A percentile compares a stretch with the other conserved stretches of the same genome.
phyloP scores from a whole-genome alignment of 1,140 invertebrate genomes.

The Leptinotarsa texana region DNA sequence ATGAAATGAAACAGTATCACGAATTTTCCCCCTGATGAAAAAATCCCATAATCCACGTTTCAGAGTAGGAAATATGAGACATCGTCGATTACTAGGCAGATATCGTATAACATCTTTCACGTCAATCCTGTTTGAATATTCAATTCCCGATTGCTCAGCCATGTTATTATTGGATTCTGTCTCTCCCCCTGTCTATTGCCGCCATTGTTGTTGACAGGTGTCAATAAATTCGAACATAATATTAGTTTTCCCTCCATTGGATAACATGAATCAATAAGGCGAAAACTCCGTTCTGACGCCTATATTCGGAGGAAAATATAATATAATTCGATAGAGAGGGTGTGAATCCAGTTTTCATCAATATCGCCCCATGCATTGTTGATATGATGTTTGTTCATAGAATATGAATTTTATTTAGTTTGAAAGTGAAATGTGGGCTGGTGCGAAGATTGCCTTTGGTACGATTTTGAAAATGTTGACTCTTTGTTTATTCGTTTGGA shows the following conservation, averaged over 20 bases:
- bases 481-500: too few relatives aligned
- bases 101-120: background rate
- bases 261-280: conserved; percentile 8
- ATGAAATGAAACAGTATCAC: too few relatives aligned
- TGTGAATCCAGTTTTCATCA: background rate
- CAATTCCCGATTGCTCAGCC: background rate
- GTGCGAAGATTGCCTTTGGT: too few relatives aligned
- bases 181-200: background rate
- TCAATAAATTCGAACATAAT: conserved; percentile 1
- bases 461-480: too few relatives aligned
- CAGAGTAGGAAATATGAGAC: too few relatives aligned
- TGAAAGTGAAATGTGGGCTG: too few relatives aligned
- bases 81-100: too few relatives aligned
- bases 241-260: background rate
- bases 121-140: background rate
- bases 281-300: conserved; percentile 1
- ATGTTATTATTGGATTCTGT: background rate
- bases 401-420: too few relatives aligned
- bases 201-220: background rate
- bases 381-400: too few relatives aligned
- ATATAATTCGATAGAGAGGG: background rate
- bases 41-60: too few relatives aligned
- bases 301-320: background rate
- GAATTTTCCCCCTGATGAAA: too few relatives aligned
- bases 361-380: too few relatives aligned